A percentile compares a stretch with the other conserved stretches of the same genome.
phyloP scores from a whole-genome alignment of 2,888 invertebrate genomes.

The Spicauda simplicius region DNA sequence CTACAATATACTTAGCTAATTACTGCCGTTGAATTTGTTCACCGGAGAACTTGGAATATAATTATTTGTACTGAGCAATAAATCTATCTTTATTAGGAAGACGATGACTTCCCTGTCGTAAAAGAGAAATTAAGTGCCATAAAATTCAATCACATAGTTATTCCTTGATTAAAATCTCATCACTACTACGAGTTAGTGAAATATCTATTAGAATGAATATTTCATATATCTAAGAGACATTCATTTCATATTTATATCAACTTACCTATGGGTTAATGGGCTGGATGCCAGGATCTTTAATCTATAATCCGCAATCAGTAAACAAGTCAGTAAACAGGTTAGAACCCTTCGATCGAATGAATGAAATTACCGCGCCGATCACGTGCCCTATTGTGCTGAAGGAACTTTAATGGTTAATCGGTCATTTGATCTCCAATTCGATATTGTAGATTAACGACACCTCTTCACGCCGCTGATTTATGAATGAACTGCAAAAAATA shows the following conservation, averaged over 20 bases:
- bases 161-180: too few species aligned
- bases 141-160: too few species aligned
- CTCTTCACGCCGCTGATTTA: constrained; percentile 67
- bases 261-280: constrained; percentile 10
- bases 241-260: constrained; percentile 16
- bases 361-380: constrained; percentile 67
- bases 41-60: too few species aligned
- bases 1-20: too few species aligned
- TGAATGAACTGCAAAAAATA: constrained; percentile 74
- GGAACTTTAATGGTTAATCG: constrained; percentile 73
- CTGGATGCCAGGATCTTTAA: constrained; percentile 45
- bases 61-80: too few species aligned
- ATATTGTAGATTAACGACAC: constrained; percentile 63
- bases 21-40: too few species aligned
- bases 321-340: constrained; percentile 52
- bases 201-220: too few species aligned
- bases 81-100: too few species aligned
- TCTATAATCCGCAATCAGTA: constrained; percentile 49
- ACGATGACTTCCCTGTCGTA: too few species aligned
- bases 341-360: constrained; percentile 63
- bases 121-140: too few species aligned
- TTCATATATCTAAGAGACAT: too few species aligned
- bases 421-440: constrained; percentile 67
- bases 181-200: too few species aligned
- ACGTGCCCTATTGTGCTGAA: constrained; percentile 76